Evolutionary conservation across 1,140 invertebrate genomes (phyloP).

Genomic region (Rhagoletis pomonella): DNA sequence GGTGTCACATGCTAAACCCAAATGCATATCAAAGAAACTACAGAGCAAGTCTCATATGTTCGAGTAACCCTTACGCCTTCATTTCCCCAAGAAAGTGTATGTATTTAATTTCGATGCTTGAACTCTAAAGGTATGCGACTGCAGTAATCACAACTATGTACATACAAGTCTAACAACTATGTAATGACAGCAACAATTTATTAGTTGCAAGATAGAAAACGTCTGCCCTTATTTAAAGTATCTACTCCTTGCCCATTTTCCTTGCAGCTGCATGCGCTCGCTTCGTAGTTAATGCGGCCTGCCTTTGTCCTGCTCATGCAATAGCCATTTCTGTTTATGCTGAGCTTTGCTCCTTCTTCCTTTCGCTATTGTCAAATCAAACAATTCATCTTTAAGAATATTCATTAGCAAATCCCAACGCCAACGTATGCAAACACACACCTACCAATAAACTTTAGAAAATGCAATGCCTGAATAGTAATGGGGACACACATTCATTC

Average conservation of each 20-base stretch:
- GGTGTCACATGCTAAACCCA: background rate
- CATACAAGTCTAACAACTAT: too few relatives aligned
- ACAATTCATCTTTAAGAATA: conserved; percentile 67
- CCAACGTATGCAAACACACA: conserved; percentile 12
- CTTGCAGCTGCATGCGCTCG: background rate
- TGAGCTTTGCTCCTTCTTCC: background rate
- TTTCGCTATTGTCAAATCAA: conserved; percentile 47
- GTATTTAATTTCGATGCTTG: conserved; percentile 57
- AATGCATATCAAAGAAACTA: background rate
- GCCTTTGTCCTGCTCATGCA: background rate
- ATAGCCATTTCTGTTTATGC: background rate
- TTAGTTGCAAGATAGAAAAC: conserved; percentile 61
- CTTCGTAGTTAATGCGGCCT: background rate
- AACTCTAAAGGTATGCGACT: conserved; percentile 29
- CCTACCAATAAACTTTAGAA: conserved; percentile 7
- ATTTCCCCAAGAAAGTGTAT: conserved; percentile 34
- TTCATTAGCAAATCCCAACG: conserved; percentile 65
- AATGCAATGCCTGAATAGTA: background rate
- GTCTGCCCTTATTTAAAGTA: background rate
- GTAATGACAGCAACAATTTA: conserved; percentile 60
- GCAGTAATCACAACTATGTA: conserved; percentile 41
- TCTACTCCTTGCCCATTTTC: background rate
- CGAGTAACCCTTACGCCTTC: background rate
- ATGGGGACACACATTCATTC: too few relatives aligned
- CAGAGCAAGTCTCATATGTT: background rate